These are phyloP conservation scores for Amphipoea lucens DNA, from an alignment of 2,888 invertebrate species.

Conservation along the genomic window DNA sequence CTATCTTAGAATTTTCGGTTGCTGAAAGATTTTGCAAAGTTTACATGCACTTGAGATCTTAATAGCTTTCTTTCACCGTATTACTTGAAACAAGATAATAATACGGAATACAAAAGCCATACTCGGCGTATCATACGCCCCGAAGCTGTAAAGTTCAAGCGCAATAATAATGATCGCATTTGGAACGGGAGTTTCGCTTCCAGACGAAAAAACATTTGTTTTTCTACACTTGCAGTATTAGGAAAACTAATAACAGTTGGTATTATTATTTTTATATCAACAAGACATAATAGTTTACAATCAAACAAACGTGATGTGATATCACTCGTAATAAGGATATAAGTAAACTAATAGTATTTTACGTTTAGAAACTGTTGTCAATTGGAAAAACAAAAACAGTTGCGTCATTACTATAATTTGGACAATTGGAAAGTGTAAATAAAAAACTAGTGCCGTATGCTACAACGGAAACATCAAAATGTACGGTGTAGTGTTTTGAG, in stretches of 20 bases:
- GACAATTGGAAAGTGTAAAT: conserved; percentile 27
- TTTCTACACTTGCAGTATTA: background rate
- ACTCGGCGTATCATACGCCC: no score
- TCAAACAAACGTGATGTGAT: conserved; percentile 27
- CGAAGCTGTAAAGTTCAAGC: no score
- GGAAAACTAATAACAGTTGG: background rate
- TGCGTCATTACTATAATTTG: conserved; percentile 37
- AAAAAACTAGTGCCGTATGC: background rate
- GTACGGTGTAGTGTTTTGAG: background rate
- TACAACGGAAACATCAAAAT: conserved; percentile 3
- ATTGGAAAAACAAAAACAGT: conserved; percentile 23
- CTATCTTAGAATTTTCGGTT: no score
- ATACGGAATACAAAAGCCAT: no score
- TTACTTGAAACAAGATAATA: no score
- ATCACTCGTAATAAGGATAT: conserved; percentile 19
- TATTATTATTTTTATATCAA: background rate
- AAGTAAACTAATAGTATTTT: conserved; percentile 32
- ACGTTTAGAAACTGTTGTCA: conserved; percentile 23
- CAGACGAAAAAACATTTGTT: no score
- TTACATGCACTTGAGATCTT: no score
- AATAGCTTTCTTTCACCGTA: no score
- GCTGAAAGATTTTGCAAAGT: no score
- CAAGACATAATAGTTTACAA: conserved; percentile 1
- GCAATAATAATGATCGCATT: no score
- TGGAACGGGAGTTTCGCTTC: no score